Evolutionary conservation across 2,797 vertebrate genomes (phyloP), one percentile per base, ranked within the genome.

Genomic region (Coluber constrictor): DNA sequence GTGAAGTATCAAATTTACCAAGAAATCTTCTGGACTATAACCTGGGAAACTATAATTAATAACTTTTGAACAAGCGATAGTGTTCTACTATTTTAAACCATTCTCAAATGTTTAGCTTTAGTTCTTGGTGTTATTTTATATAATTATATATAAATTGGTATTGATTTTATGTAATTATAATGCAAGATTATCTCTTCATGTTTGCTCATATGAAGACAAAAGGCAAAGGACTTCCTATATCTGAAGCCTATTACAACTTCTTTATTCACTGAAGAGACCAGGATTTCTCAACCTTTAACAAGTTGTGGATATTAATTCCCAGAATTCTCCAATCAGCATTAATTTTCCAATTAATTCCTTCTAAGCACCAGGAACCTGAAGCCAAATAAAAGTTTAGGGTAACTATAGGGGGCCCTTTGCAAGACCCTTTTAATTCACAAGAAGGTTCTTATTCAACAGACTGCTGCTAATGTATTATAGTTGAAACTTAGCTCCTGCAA

Each of bases 311-410:
- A 32, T 32, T 70, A 70, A 70, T 70, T 32, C 2, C n/a, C 66
- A 70, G 66, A 70, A 70, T 70, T 70, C 74, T 43, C 37, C 23
- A 43, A 23, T 5, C 18, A 23, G 37, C 18, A 23, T 43, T 79
- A 79, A 79, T 37, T 79, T 43, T 79, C 37, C 37, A 43, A 2
- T 43, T 23, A 1, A 43, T 23, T 79, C 23, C 5, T 56, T 37
- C 87, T 93, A 88, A 93, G 90, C 56, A 91, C 13, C 86, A 92
- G 4, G 47, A 16, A 59, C 59, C 90, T 70, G 32, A 91, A 92
- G 0, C 29, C 51, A 79, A 43, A 59, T 11, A 90, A 32, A 3
- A 5, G 13, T 51, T 15, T 60, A 43, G 83, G 56, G 23, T 15
- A 74, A 16, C 5, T 16, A 9, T 11, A 57, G 54, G 25, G 32